These are phyloP conservation scores for Atta cephalotes DNA, from an alignment of 1,140 invertebrate species.

Conservation along the genomic window DNA sequence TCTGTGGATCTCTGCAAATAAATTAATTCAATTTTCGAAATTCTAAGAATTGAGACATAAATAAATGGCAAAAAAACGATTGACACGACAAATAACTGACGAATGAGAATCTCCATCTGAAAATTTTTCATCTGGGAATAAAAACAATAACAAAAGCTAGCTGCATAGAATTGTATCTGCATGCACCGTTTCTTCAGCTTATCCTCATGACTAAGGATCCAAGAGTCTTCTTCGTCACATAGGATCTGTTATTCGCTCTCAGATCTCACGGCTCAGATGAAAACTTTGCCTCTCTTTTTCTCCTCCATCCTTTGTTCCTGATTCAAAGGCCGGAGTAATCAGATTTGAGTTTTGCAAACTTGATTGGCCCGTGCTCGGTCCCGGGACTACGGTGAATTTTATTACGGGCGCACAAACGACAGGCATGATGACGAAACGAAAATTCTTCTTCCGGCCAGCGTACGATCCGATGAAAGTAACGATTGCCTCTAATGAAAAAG, in stretches of 20 bases:
- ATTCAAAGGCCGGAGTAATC: slow-evolving; percentile 74
- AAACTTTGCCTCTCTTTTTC: slow-evolving; percentile 48
- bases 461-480: slow-evolving; percentile 18
- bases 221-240: slow-evolving; percentile 38
- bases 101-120: background rate
- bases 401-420: slow-evolving; percentile 72
- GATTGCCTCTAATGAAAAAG: slow-evolving; percentile 29
- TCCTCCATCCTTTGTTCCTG: slow-evolving; percentile 62
- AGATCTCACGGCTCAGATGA: slow-evolving; percentile 22
- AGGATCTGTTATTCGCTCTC: slow-evolving; percentile 49
- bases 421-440: slow-evolving; percentile 65
- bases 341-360: slow-evolving; percentile 78
- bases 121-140: background rate
- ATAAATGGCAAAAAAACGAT: background rate
- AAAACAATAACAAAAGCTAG: background rate
- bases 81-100: background rate
- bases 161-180: slow-evolving; percentile 19
- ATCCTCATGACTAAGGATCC: slow-evolving; percentile 11
- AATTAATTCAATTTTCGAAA: background rate
- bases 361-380: slow-evolving; percentile 67
- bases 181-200: slow-evolving; percentile 22
- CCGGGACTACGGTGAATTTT: slow-evolving; percentile 69
- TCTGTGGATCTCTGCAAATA: background rate
- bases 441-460: slow-evolving; percentile 60
- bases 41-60: background rate